phyloP scores from a whole-genome alignment of 2,113 vertebrate genomes.

The Brachyhypopomus gauderio region DNA sequence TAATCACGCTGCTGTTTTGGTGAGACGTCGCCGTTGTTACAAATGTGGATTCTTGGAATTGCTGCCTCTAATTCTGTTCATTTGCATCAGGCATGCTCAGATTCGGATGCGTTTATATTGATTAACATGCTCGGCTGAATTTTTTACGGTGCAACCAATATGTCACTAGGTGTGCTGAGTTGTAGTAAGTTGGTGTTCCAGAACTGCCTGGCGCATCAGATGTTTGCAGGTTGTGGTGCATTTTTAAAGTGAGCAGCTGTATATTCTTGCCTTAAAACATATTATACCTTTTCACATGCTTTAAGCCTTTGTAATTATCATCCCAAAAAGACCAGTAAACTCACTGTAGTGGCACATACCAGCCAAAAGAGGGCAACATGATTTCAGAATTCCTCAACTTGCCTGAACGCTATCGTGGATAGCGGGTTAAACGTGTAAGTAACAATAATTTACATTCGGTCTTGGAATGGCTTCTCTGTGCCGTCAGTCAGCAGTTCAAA shows the following conservation, averaged over 20 bases:
- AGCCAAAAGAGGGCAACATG: constrained; percentile 84
- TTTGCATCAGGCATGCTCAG: background rate
- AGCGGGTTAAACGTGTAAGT: constrained; percentile 74
- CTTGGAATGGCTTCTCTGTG: constrained; percentile 62
- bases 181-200: background rate
- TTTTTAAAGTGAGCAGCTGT: background rate
- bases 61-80: background rate
- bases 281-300: constrained; percentile 15
- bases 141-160: background rate
- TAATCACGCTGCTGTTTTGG: constrained; percentile 35
- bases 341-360: constrained; percentile 67
- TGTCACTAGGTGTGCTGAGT: background rate
- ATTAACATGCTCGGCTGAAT: constrained; percentile 27
- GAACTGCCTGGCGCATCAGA: background rate
- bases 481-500: constrained; percentile 70
- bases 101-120: background rate
- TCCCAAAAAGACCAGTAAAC: constrained; percentile 23
- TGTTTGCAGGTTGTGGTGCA: background rate
- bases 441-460: constrained; percentile 76
- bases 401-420: constrained; percentile 52
- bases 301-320: constrained; percentile 17
- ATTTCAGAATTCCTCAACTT: constrained; percentile 70
- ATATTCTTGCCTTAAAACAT: background rate
- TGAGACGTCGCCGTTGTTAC: background rate
- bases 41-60: background rate